phyloP scores from a whole-genome alignment of 2,888 invertebrate species.

The Cyclophora punctaria region DNA sequence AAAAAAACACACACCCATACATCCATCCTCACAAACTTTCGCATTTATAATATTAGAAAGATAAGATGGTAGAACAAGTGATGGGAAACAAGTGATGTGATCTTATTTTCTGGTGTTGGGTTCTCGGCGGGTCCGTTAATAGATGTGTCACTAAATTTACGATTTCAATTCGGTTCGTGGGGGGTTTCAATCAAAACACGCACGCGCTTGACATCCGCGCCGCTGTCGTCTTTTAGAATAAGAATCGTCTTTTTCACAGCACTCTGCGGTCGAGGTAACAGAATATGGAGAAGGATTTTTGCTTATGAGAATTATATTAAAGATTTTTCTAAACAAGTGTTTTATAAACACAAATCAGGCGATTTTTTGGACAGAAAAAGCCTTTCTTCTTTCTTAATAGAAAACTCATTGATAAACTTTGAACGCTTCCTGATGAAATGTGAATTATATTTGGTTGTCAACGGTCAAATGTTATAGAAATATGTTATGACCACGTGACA shows the following conservation, averaged over 20 bases:
- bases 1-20: too few relatives aligned
- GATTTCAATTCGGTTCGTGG: constrained; percentile 65
- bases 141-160: constrained; percentile 72
- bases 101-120: constrained; percentile 52
- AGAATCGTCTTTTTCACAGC: constrained; percentile 73
- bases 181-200: constrained; percentile 70
- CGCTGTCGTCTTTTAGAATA: constrained; percentile 70
- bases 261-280: constrained; percentile 41
- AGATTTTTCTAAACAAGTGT: too few relatives aligned
- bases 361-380: too few relatives aligned
- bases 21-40: too few relatives aligned
- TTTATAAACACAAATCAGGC: too few relatives aligned
- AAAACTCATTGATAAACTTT: too few relatives aligned
- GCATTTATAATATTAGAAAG: too few relatives aligned
- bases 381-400: too few relatives aligned
- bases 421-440: too few relatives aligned
- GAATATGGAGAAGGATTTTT: constrained; percentile 43
- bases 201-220: constrained; percentile 69
- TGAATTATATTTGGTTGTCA: too few relatives aligned
- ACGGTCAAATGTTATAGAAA: too few relatives aligned
- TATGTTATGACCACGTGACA: too few relatives aligned
- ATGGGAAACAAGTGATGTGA: constrained; percentile 9
- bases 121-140: constrained; percentile 61
- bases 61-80: constrained; percentile 8
- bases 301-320: not conserved